Percentiles rank a stretch among this genome's conserved stretches.
Conservation (phyloP, 1,140 invertebrate species). For the Octopus bimaculoides region DNA sequence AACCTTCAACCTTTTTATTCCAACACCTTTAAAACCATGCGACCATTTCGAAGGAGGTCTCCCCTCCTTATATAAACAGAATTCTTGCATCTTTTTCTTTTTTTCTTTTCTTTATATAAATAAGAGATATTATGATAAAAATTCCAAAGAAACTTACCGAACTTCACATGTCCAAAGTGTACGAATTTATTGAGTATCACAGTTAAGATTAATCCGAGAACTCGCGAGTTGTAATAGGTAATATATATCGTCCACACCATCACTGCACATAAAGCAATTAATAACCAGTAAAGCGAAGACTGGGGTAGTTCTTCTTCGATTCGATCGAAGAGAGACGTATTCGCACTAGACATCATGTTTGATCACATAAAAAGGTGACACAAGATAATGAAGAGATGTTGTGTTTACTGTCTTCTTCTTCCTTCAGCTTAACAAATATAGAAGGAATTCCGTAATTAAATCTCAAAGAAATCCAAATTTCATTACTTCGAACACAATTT, state of each 20-base stretch:
- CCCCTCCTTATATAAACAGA: too few species aligned
- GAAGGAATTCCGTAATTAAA: too few species aligned
- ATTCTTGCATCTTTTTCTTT: neutral
- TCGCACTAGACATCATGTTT: neutral
- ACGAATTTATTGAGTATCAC: conserved; percentile 85
- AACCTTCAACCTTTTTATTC: too few species aligned
- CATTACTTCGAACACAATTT: too few species aligned
- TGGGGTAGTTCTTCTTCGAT: conserved; percentile 42
- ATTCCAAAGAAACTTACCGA: conserved; percentile 67
- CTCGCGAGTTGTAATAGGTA: conserved; percentile 90
- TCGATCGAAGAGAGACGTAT: conserved; percentile 24
- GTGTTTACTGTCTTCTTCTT: too few species aligned
- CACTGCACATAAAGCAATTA: conserved; percentile 76
- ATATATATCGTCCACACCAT: conserved; percentile 91
- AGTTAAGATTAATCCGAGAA: conserved; percentile 86
- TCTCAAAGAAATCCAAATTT: too few species aligned
- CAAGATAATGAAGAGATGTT: too few species aligned
- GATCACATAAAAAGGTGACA: too few species aligned
- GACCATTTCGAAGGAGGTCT: too few species aligned
- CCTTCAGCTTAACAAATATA: too few species aligned
- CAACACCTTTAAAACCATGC: too few species aligned
- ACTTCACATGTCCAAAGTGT: conserved; percentile 79
- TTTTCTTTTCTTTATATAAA: neutral
- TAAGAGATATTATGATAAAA: neutral
- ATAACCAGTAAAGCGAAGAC: conserved; percentile 62